phyloP scores from a whole-genome alignment of 2,888 invertebrate species.

The Coenonympha glycerion region DNA sequence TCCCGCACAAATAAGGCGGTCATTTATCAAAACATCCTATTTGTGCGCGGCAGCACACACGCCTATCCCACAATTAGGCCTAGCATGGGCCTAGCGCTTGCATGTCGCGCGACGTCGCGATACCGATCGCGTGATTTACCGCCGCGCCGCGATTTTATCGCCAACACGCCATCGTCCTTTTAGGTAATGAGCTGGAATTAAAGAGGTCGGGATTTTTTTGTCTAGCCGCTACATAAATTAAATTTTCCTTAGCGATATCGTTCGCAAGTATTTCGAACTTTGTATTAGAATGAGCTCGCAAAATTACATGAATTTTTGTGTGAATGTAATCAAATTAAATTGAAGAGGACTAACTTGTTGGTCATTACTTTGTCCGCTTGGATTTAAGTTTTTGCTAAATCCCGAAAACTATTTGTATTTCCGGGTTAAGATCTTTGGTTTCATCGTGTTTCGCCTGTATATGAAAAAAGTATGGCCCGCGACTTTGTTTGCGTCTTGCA shows the following conservation, averaged over 20 bases:
- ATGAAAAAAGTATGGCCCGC: no score
- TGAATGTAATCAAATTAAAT: no score
- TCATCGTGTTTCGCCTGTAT: no score
- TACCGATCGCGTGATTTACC: constrained; percentile 63
- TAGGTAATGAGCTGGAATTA: constrained; percentile 51
- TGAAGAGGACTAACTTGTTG: no score
- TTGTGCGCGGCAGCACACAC: constrained; percentile 16
- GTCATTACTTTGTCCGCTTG: no score
- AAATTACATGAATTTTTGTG: no score
- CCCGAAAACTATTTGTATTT: no score
- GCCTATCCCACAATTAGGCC: constrained; percentile 53
- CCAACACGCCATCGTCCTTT: constrained; percentile 36
- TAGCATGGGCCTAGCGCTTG: constrained; percentile 53
- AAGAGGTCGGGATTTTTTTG: constrained; percentile 24
- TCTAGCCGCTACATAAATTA: constrained; percentile 14
- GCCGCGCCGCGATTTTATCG: constrained; percentile 26
- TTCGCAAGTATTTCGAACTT: no score
- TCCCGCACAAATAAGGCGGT: constrained; percentile 13
- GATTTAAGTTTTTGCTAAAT: no score
- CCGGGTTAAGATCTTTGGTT: no score
- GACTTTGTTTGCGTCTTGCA: no score
- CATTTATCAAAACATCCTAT: constrained; percentile 23
- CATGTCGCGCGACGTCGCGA: constrained; percentile 50
- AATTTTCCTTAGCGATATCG: background rate
- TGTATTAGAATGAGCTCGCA: no score